Conservation (phyloP, 2,113 vertebrate genomes). For the Motacilla alba region DNA sequence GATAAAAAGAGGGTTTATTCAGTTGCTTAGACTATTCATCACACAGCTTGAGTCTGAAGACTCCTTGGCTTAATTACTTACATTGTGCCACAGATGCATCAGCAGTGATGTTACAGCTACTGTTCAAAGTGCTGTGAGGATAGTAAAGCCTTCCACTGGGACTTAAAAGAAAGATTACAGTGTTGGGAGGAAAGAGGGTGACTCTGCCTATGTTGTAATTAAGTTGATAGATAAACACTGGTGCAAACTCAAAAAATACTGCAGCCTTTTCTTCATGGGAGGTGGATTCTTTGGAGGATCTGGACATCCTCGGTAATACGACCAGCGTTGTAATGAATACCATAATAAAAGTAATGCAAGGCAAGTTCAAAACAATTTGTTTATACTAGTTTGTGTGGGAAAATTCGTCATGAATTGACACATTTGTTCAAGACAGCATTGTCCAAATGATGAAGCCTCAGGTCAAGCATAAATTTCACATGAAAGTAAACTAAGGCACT, state of each 20-base stretch:
- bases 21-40: not conserved
- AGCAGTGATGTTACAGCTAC: not conserved
- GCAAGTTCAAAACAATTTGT: not conserved
- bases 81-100: not conserved
- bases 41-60: not conserved
- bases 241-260: not conserved
- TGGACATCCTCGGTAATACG: not conserved
- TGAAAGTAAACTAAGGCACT: not conserved
- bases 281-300: not conserved
- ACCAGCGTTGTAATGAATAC: not conserved
- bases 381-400: not conserved
- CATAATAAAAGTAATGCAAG: not conserved
- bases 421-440: not conserved
- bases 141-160: not conserved
- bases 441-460: not conserved
- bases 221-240: not conserved
- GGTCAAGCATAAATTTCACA: not conserved
- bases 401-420: not conserved
- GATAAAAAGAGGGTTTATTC: not conserved
- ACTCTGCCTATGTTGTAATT: not conserved
- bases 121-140: not conserved
- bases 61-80: not conserved
- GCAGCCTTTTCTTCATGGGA: not conserved
- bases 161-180: not conserved
- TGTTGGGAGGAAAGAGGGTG: not conserved